A percentile compares a stretch with the other conserved stretches of the same genome.
phyloP scores from a whole-genome alignment of 2,888 invertebrate genomes.

The Euplagia quadripunctaria region DNA sequence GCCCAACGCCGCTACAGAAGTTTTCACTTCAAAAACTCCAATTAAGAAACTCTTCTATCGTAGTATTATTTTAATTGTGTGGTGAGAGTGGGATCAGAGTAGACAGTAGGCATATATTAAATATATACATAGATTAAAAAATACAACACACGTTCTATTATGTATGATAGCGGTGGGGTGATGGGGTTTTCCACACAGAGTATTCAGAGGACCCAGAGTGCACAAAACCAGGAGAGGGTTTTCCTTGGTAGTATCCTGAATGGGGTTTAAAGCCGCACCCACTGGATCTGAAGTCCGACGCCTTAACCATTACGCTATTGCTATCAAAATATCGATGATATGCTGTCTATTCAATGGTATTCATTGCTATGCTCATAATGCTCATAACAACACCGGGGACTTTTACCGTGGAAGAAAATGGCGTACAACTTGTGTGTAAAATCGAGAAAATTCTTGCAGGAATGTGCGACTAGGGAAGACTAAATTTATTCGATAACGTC shows the following conservation, averaged over 20 bases:
- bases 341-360: not conserved
- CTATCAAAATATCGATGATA: too few species aligned
- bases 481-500: not conserved
- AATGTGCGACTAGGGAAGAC: not conserved
- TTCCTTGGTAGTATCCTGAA: not conserved
- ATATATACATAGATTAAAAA: too few species aligned
- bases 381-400: not conserved
- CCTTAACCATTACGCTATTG: not conserved
- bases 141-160: too few species aligned
- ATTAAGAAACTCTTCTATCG: too few species aligned
- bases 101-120: too few species aligned
- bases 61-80: too few species aligned
- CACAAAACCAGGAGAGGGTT: not conserved
- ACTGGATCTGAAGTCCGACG: not conserved
- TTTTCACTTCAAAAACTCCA: too few species aligned
- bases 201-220: too few species aligned
- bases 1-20: too few species aligned
- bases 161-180: too few species aligned
- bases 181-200: too few species aligned
- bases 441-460: not conserved
- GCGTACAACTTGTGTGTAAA: not conserved
- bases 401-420: not conserved
- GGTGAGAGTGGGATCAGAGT: too few species aligned
- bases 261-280: not conserved
- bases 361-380: not conserved